A percentile compares a stretch with the other conserved stretches of the same genome.
phyloP scores from a whole-genome alignment of 1,140 invertebrate genomes.

The Planococcus citri region DNA sequence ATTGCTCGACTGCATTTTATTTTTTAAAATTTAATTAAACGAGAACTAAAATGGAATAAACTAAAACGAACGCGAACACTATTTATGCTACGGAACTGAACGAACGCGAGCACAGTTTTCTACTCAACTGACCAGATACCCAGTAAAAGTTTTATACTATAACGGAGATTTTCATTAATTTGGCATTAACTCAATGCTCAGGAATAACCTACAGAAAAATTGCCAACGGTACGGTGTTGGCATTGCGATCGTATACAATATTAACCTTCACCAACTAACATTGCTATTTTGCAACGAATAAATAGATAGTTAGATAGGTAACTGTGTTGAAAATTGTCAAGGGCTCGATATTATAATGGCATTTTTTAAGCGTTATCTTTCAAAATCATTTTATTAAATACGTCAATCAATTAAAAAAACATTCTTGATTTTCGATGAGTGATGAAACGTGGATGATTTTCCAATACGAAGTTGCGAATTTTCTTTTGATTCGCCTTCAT shows the following conservation, averaged over 20 bases:
- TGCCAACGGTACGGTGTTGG: conserved; percentile 4
- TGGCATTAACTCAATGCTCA: conserved; percentile 9
- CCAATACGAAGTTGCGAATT: too few species aligned
- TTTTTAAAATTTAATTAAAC: not conserved
- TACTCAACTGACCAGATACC: not conserved
- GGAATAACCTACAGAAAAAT: not conserved
- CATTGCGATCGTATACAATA: not conserved
- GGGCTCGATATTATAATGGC: too few species aligned
- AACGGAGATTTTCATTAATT: not conserved
- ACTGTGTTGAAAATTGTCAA: not conserved
- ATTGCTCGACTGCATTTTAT: conserved; percentile 14
- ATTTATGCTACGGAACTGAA: too few species aligned
- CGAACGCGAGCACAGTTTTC: not conserved
- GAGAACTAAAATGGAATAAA: not conserved
- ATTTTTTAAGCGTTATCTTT: too few species aligned
- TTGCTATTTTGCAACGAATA: not conserved
- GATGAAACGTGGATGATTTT: too few species aligned
- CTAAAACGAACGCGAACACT: not conserved
- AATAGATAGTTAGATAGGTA: not conserved
- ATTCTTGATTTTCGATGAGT: too few species aligned
- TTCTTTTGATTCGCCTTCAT: too few species aligned
- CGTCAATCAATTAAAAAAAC: too few species aligned
- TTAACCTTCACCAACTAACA: conserved; percentile 13
- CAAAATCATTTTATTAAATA: too few species aligned
- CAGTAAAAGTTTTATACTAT: not conserved